Conservation (phyloP, 2,113 vertebrate species). For the Circaetus cinerascens region DNA sequence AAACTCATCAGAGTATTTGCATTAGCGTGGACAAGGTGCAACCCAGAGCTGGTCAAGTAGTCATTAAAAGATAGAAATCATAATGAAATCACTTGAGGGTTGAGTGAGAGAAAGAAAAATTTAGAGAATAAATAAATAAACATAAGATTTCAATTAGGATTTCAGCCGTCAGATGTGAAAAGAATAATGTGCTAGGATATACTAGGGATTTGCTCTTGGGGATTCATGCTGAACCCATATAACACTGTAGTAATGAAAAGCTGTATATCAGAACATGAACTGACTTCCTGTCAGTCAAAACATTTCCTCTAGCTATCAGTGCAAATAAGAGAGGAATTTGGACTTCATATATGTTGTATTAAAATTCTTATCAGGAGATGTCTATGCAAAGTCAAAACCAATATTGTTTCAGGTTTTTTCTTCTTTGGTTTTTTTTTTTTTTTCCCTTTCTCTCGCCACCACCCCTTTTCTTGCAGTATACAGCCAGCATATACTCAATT, state of each 20-base stretch:
- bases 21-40: background rate
- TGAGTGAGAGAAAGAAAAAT: conserved; percentile 3
- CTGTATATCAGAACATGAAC: background rate
- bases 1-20: background rate
- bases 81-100: conserved; percentile 26
- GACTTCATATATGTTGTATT: conserved; percentile 21
- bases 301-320: conserved; percentile 4
- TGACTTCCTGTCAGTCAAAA: background rate
- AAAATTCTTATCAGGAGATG: background rate
- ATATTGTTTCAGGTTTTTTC: background rate
- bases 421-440: background rate
- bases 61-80: conserved; percentile 6
- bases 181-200: conserved; percentile 19
- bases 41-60: background rate
- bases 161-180: conserved; percentile 12
- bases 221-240: conserved; percentile 15
- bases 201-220: background rate
- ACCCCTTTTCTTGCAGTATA: background rate
- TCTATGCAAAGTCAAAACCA: background rate
- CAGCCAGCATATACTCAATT: background rate
- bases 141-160: conserved; percentile 34
- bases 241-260: conserved; percentile 40
- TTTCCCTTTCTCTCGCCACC: too few species aligned
- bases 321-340: conserved; percentile 29
- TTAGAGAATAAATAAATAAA: conserved; percentile 46